These are phyloP conservation scores for Strigamia transsilvanica DNA, from an alignment of 2,888 invertebrate genomes.

Conservation along the genomic window DNA sequence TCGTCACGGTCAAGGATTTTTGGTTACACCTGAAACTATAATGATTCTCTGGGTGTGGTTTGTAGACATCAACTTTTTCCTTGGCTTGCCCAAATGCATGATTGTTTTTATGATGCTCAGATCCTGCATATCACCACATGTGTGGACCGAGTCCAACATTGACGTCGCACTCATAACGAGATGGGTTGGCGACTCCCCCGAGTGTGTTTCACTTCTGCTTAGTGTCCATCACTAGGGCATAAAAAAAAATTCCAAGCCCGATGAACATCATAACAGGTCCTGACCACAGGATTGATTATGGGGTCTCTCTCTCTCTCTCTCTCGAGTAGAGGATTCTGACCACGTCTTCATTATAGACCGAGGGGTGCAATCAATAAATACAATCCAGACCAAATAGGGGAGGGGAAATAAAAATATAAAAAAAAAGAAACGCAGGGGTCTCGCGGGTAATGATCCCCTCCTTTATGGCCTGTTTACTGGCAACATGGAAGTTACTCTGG, in stretches of 20 bases:
- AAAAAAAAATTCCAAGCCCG: slow-evolving; percentile 13
- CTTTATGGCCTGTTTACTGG: slow-evolving; percentile 33
- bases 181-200: slow-evolving; percentile 11
- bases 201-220: slow-evolving; percentile 6
- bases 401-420: not conserved
- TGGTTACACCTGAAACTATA: slow-evolving; percentile 9
- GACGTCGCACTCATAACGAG: not conserved
- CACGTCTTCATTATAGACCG: slow-evolving; percentile 35
- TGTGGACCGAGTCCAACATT: slow-evolving; percentile 17
- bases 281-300: slow-evolving; percentile 39
- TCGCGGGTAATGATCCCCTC: slow-evolving; percentile 27
- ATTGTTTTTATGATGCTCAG: slow-evolving; percentile 16
- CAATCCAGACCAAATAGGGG: not conserved
- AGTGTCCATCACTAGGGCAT: slow-evolving; percentile 28
- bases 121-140: not conserved
- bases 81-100: not conserved
- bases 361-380: slow-evolving; percentile 33
- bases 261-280: slow-evolving; percentile 22
- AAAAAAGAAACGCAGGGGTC: not conserved
- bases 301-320: not conserved
- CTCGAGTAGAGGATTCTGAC: slow-evolving; percentile 13
- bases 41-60: slow-evolving; percentile 15
- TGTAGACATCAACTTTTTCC: not conserved
- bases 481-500: not conserved
- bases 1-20: not conserved